Percentiles rank a stretch among this genome's conserved stretches.
Evolutionary conservation across 1,140 invertebrate genomes (phyloP).

Genomic region (Chelonus insularis): DNA sequence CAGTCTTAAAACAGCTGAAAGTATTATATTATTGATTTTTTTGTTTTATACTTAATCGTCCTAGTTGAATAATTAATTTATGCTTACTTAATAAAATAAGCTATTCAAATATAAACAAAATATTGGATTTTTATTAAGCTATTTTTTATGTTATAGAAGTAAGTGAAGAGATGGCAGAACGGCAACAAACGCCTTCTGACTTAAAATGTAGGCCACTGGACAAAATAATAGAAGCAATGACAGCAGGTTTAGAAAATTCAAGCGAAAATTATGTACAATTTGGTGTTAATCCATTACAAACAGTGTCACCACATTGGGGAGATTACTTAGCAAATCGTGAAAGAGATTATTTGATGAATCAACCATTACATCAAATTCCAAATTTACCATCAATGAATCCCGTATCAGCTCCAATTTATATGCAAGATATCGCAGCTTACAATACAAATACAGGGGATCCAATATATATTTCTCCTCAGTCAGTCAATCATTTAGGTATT

Average conservation of each 20-base stretch:
- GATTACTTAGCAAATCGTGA: conserved; percentile 49
- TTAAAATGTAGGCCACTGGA: conserved; percentile 59
- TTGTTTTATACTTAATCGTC: no score
- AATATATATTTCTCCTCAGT: conserved; percentile 51
- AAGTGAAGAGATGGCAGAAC: conserved; percentile 45
- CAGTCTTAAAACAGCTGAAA: no score
- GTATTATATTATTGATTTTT: no score
- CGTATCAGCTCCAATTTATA: conserved; percentile 47
- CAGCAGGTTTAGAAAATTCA: conserved; percentile 63
- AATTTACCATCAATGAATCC: conserved; percentile 43
- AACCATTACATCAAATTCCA: neutral
- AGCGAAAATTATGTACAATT: conserved; percentile 65
- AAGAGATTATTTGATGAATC: conserved; percentile 29
- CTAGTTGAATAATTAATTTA: no score
- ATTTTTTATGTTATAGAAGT: conserved; percentile 24
- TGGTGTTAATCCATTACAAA: conserved; percentile 56
- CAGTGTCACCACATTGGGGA: conserved; percentile 47
- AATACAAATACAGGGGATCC: conserved; percentile 39
- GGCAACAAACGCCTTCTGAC: conserved; percentile 43
- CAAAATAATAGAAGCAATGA: conserved; percentile 67
- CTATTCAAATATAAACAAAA: no score
- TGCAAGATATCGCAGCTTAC: conserved; percentile 45
- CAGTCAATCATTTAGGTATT: conserved; percentile 51
- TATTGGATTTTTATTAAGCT: no score
- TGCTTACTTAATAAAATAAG: no score